These are phyloP conservation scores for Athene cunicularia DNA, from an alignment of 2,113 vertebrate species.

Conservation along the genomic window DNA sequence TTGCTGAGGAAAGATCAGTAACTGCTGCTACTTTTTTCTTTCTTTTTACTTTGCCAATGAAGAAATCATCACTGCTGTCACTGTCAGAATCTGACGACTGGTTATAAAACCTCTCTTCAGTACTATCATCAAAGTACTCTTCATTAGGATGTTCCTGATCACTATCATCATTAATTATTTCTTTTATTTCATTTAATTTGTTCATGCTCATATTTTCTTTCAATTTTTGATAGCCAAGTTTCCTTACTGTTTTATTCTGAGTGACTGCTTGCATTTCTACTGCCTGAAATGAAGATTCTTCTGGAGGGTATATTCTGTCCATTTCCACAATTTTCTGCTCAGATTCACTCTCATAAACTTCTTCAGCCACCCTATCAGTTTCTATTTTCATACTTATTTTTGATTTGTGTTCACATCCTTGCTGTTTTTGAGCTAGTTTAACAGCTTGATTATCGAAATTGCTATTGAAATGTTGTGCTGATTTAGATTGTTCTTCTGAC, in stretches of 20 bases:
- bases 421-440: background rate
- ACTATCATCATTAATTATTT: constrained; percentile 33
- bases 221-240: background rate
- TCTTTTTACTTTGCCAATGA: constrained; percentile 89
- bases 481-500: constrained; percentile 49
- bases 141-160: constrained; percentile 73
- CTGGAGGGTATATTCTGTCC: background rate
- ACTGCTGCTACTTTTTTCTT: constrained; percentile 80
- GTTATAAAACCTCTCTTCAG: constrained; percentile 93
- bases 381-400: background rate
- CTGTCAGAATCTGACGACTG: constrained; percentile 88
- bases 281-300: background rate
- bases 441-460: background rate
- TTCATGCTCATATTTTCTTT: background rate
- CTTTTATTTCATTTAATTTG: background rate
- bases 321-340: background rate
- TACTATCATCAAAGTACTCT: constrained; percentile 92
- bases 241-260: constrained; percentile 2
- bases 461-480: background rate
- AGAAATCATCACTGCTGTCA: constrained; percentile 87
- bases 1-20: background rate
- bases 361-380: background rate
- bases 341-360: background rate
- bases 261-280: background rate
- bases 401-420: constrained; percentile 12